These are phyloP conservation scores for Steinernema carpocapsae DNA, from an alignment of 2,888 invertebrate genomes.

Conservation along the genomic window DNA sequence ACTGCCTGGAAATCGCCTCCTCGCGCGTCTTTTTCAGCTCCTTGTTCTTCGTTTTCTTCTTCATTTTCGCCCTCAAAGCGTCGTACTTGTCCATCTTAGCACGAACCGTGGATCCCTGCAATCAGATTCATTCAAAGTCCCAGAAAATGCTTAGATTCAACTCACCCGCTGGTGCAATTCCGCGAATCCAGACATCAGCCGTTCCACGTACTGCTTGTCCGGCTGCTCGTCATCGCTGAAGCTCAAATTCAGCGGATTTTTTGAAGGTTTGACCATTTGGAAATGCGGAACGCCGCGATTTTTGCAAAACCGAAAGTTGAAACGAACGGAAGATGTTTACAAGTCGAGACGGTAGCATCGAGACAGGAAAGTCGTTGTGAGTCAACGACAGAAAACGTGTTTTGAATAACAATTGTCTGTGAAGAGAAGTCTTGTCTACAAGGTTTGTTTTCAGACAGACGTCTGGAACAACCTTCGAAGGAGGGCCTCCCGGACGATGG, in stretches of 20 bases:
- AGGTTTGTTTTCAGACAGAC: too few species aligned
- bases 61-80: background rate
- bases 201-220: conserved; percentile 30
- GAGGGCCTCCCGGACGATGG: too few species aligned
- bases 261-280: conserved; percentile 10
- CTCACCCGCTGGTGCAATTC: background rate
- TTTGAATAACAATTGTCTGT: background rate
- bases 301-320: background rate
- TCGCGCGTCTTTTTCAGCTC: too few species aligned
- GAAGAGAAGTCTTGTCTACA: too few species aligned
- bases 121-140: background rate
- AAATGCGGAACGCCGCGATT: background rate
- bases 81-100: background rate
- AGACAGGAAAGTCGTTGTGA: background rate
- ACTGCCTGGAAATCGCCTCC: background rate
- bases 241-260: conserved; percentile 4
- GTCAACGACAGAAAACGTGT: background rate
- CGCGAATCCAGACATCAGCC: background rate
- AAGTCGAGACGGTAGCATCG: background rate
- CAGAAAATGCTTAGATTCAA: background rate
- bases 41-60: too few species aligned
- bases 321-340: background rate
- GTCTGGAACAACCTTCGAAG: too few species aligned
- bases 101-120: background rate
- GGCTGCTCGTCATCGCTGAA: conserved; percentile 35